Conservation (phyloP, 2,797 vertebrate species). For the Caiman crocodilus region DNA sequence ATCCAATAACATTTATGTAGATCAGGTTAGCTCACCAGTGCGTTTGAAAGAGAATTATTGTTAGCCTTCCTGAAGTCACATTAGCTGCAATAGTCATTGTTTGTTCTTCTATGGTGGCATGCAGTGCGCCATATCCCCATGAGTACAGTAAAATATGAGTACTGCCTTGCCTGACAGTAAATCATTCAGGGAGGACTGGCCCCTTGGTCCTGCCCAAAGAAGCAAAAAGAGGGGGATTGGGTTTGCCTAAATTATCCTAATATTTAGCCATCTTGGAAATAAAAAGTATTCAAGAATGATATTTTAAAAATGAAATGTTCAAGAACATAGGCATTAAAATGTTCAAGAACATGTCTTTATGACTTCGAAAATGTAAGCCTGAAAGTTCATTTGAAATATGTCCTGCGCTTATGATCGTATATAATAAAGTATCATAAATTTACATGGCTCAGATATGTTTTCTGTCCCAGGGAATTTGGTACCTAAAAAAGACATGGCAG, state of each 20-base stretch:
- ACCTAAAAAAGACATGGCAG: constrained; percentile 43
- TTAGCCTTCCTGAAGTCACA: constrained; percentile 14
- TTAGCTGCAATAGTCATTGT: constrained; percentile 1
- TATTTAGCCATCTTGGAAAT: constrained; percentile 51
- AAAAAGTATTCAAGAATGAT: constrained; percentile 38
- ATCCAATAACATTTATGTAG: constrained; percentile 41
- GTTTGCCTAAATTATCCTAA: constrained; percentile 37
- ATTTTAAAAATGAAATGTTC: constrained; percentile 59
- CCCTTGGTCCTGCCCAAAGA: constrained; percentile 26
- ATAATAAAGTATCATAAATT: constrained; percentile 52
- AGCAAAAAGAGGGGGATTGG: constrained; percentile 22
- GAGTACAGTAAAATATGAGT: background rate
- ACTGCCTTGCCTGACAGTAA: constrained; percentile 25
- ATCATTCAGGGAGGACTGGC: background rate
- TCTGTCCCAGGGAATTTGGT: constrained; percentile 29
- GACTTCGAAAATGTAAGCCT: constrained; percentile 64
- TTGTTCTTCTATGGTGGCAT: background rate
- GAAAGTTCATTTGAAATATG: constrained; percentile 61
- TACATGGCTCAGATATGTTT: constrained; percentile 38
- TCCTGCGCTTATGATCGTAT: constrained; percentile 45
- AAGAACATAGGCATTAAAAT: constrained; percentile 60
- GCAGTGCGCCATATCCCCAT: background rate
- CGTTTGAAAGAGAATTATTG: constrained; percentile 18
- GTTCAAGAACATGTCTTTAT: constrained; percentile 48
- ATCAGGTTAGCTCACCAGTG: constrained; percentile 41